Evolutionary conservation across 2,797 vertebrate species (phyloP).

Genomic region (Sebastes itinus): DNA sequence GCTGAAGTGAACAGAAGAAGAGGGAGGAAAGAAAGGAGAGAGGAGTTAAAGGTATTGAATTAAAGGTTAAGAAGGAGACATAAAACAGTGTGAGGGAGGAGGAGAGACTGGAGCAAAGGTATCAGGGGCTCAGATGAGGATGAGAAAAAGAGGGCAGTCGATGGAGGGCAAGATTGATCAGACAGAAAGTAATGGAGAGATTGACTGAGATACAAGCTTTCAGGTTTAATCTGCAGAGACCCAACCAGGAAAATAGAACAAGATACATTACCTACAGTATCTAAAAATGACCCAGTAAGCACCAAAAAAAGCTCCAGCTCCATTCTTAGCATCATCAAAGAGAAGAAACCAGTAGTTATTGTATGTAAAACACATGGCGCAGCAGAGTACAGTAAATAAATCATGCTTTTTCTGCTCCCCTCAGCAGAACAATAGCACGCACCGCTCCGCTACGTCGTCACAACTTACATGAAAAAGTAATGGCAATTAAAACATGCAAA

Average conservation of each 20-base stretch:
- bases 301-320: slow-evolving; percentile 24
- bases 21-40: neutral
- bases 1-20: slow-evolving; percentile 24
- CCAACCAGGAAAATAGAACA: slow-evolving; percentile 30
- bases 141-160: slow-evolving; percentile 6
- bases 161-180: slow-evolving; percentile 22
- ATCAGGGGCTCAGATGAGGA: slow-evolving; percentile 5
- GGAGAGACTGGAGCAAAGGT: slow-evolving; percentile 22
- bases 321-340: slow-evolving; percentile 13
- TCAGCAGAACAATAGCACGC: slow-evolving; percentile 54
- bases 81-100: slow-evolving; percentile 14
- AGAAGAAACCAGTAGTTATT: slow-evolving; percentile 21
- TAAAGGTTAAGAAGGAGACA: slow-evolving; percentile 20
- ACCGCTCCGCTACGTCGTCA: slow-evolving; percentile 7
- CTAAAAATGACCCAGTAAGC: slow-evolving; percentile 34
- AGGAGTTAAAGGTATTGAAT: slow-evolving; percentile 12
- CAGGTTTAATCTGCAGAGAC: slow-evolving; percentile 57
- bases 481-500: slow-evolving; percentile 65
- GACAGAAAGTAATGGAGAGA: slow-evolving; percentile 29
- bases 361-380: slow-evolving; percentile 57
- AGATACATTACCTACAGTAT: slow-evolving; percentile 30
- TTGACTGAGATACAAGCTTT: slow-evolving; percentile 39
- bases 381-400: slow-evolving; percentile 67
- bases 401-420: slow-evolving; percentile 58
- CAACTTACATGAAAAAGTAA: slow-evolving; percentile 63